Base-by-base conservation (phyloP, 2,113 vertebrate genomes). In the Rissa tridactyla region DNA sequence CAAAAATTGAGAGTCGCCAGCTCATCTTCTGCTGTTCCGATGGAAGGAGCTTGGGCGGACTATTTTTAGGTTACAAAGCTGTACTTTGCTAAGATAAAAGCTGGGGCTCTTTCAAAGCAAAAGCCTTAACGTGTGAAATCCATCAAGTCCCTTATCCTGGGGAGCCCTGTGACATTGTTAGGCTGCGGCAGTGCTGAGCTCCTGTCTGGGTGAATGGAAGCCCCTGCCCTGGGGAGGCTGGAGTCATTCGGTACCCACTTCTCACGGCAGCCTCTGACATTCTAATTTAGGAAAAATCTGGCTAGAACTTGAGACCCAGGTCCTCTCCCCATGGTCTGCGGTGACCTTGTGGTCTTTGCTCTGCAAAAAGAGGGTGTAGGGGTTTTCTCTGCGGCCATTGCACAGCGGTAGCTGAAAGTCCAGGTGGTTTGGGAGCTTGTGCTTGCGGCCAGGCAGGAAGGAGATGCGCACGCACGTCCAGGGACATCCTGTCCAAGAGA, bases 41-140 rank as follows among this genome's bases (percentile, higher is more conserved):
- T 96, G 96, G 95, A 94, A 90, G 93, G 92, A 96, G 93, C 95
- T 96, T 83, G 96, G 88, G 76, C 1, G 3, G 91, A 62, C 90
- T 96, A 97, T 97, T 97, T 97, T 97, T 97, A 96, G 96, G 95
- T 90, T 92, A 87, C 95, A 97, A 97, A 97, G 96, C 97, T 97
- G 81, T 82, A 95, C 94, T 97, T 97, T 92, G 73, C 89, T 95
- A 95, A 95, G 97, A 97, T 97, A 97, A 97, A 96, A 97, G 94
- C 97, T 52, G 70, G 51, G 95, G 23, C 62, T 94, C 75, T 96
- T 94, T 95, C 94, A 97, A 97, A 97, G 95, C 91, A 92, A 96
- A 94, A 97, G 92, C 89, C 92, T 94, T 51, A 82, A 90, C 91
- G 86, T 95, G 91, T 93, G 96, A 97, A 97, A 97, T 91, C 92